Evolutionary conservation across 2,113 vertebrate species (phyloP), one percentile per base, ranked within the genome.

Genomic region (Stegastes partitus): DNA sequence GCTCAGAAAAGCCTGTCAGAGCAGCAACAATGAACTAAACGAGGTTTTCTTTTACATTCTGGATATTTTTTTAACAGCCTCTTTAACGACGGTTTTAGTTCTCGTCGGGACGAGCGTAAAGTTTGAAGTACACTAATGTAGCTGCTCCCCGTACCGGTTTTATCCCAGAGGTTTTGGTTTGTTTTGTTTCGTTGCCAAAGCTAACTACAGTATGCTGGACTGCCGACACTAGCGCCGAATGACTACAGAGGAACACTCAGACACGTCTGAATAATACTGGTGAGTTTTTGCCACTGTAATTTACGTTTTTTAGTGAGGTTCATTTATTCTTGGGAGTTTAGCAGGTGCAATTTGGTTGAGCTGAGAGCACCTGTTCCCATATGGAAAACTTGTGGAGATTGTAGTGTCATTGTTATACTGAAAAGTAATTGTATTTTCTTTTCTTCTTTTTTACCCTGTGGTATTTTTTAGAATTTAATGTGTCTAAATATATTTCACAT

Each of bases 321-420:
- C 0, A 2, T 49, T 11, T 0, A 21, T 22, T n/a, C 19, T 26
- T 55, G 11, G 10, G 12, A 6, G 19, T 68, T 59, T 21, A 25
- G 15, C 26, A 11, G 47, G 50, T 28, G 62, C 1, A 19, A 25
- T 72, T 78, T 57, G 58, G 68, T 57, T 54, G 15, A 59, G 59
- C 3, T 16, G 44, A 3, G 63, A 22, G 79, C 85, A 92, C 88
- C 82, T 90, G 85, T 87, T 81, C 65, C 39, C 64, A 11, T 5
- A 2, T 14, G 54, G 22, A 47, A 51, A 22, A 67, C 63, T 18
- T 58, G 7, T 5, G 9, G 9, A 19, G 56, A 42, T 21, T 4
- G 5, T 14, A 53, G 4, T 19, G 34, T 65, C 42, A 3, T 1
- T 9, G 19, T 56, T 65, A 51, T 34, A 47, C 5, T 56, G 8